Conservation (phyloP, 2,113 vertebrate genomes). For the Carassius auratus region DNA sequence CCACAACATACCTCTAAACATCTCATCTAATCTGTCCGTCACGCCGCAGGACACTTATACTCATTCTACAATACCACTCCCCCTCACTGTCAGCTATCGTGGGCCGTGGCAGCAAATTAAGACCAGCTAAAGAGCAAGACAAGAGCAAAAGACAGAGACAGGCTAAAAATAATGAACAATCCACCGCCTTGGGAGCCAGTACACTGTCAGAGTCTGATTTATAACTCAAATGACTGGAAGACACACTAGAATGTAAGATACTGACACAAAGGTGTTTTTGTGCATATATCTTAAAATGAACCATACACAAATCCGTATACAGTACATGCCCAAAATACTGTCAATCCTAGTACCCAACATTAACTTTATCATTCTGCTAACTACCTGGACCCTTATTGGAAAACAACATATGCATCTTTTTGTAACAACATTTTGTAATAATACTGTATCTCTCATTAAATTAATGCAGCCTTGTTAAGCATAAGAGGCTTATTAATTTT, state of each 20-base stretch:
- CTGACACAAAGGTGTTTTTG: background rate
- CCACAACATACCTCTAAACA: background rate
- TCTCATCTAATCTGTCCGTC: constrained; percentile 9
- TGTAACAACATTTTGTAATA: background rate
- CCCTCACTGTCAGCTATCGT: background rate
- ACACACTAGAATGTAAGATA: background rate
- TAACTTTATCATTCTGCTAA: background rate
- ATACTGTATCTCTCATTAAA: background rate
- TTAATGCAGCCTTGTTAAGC: background rate
- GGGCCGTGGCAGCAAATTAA: constrained; percentile 10
- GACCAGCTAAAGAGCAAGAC: background rate
- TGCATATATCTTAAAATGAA: background rate
- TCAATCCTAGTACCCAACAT: background rate
- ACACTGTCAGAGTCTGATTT: constrained; percentile 1
- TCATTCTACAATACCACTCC: background rate
- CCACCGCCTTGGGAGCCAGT: background rate
- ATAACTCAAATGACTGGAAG: background rate
- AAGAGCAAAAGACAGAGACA: constrained; percentile 14
- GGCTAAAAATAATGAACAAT: constrained; percentile 18
- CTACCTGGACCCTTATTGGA: background rate
- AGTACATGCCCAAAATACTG: background rate
- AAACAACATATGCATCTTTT: background rate
- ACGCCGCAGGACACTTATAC: background rate
- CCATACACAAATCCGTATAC: background rate
- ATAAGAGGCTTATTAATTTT: background rate